Conservation (phyloP, 1,140 invertebrate genomes). For the Atopsyche davidsoni region DNA sequence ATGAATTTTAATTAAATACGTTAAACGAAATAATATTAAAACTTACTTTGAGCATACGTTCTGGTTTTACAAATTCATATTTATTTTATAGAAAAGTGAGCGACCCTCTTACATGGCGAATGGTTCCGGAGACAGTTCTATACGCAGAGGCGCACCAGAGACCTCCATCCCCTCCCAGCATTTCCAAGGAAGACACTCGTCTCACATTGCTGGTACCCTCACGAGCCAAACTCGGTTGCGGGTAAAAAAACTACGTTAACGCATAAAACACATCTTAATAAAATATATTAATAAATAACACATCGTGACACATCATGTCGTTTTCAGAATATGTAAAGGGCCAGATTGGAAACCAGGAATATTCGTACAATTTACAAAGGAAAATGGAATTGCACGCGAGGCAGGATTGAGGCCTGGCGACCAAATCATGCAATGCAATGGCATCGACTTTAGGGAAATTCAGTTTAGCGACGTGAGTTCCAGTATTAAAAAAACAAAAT, state of each 20-base stretch:
- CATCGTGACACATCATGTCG: neutral
- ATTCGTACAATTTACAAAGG: conserved; percentile 86
- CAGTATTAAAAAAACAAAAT: neutral
- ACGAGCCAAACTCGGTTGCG: conserved; percentile 61
- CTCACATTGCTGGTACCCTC: conserved; percentile 60
- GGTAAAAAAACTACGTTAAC: too few species aligned
- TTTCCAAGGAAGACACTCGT: conserved; percentile 41
- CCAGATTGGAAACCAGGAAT: conserved; percentile 80
- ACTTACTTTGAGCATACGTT: too few species aligned
- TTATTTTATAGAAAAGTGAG: conserved; percentile 51
- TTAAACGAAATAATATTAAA: too few species aligned
- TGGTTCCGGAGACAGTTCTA: conserved; percentile 52
- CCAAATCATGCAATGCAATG: conserved; percentile 88
- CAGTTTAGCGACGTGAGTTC: conserved; percentile 67
- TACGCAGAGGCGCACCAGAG: conserved; percentile 22
- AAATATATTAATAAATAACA: neutral
- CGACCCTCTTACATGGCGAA: conserved; percentile 71
- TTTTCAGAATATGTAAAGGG: conserved; percentile 72
- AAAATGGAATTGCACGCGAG: conserved; percentile 78
- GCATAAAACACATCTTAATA: conserved; percentile 7
- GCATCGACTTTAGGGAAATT: conserved; percentile 67
- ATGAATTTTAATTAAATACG: too few species aligned
- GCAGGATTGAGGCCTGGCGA: conserved; percentile 85
- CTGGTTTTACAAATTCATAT: conserved; percentile 6
- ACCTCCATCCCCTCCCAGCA: conserved; percentile 33